These are phyloP conservation scores for Paratilapia polleni DNA, from an alignment of 2,113 vertebrate species.

Conservation along the genomic window DNA sequence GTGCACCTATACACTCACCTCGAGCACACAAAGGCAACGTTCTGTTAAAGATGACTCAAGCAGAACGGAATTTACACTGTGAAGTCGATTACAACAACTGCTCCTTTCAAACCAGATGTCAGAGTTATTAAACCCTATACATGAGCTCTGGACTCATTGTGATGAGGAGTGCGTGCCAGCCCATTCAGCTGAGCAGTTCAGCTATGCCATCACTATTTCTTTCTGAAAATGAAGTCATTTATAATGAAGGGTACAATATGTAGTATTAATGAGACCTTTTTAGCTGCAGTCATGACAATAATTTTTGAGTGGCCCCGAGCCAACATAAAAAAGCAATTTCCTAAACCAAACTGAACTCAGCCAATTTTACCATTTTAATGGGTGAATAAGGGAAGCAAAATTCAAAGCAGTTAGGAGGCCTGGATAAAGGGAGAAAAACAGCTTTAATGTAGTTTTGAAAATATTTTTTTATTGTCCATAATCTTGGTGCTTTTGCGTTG, in stretches of 20 bases:
- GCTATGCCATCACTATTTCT: neutral
- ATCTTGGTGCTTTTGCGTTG: slow-evolving; percentile 34
- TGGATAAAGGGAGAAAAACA: neutral
- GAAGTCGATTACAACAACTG: neutral
- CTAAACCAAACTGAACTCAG: slow-evolving; percentile 32
- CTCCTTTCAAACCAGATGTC: neutral
- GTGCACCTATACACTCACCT: slow-evolving; percentile 39
- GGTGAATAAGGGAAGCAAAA: neutral
- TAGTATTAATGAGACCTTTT: slow-evolving; percentile 43
- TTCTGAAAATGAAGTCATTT: slow-evolving; percentile 30
- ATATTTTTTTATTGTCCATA: slow-evolving; percentile 31
- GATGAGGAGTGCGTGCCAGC: neutral
- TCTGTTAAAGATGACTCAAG: neutral
- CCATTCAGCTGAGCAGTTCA: neutral
- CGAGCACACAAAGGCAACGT: neutral
- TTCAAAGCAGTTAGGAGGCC: neutral
- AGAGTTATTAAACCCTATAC: neutral
- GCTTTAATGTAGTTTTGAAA: neutral
- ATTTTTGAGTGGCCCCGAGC: slow-evolving; percentile 14
- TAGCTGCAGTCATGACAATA: slow-evolving; percentile 9
- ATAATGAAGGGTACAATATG: neutral
- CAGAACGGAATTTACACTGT: neutral
- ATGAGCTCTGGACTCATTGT: neutral
- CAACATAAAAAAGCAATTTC: slow-evolving; percentile 32
- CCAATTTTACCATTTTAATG: slow-evolving; percentile 30